phyloP scores from a whole-genome alignment of 2,113 vertebrate genomes.

The Aegotheles bennettii region DNA sequence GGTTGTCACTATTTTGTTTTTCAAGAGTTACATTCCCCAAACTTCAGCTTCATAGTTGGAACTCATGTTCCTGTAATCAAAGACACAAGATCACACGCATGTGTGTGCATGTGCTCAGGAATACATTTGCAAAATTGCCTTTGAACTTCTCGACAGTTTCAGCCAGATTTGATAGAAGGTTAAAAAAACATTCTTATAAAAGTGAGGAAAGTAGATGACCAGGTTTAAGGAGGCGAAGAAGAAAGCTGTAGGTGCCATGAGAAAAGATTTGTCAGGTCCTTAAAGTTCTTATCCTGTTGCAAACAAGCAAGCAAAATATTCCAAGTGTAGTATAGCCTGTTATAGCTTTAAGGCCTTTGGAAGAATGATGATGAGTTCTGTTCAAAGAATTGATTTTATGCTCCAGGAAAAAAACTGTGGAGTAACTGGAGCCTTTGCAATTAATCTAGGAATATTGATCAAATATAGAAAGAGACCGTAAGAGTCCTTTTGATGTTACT shows the following conservation, averaged over 20 bases:
- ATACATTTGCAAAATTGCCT: background rate
- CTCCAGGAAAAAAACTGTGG: background rate
- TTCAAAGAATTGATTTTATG: background rate
- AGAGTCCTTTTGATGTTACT: background rate
- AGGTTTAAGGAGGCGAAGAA: background rate
- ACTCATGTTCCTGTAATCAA: background rate
- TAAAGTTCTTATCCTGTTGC: background rate
- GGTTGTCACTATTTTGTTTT: background rate
- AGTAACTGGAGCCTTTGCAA: background rate
- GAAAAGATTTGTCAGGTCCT: background rate
- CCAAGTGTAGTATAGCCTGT: background rate
- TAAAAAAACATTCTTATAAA: background rate
- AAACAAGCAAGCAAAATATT: background rate
- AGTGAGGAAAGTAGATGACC: background rate
- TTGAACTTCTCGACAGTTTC: background rate
- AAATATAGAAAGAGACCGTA: background rate
- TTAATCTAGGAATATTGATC: background rate
- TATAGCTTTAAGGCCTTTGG: background rate
- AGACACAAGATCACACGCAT: background rate
- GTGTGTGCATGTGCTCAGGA: rapidly evolving
- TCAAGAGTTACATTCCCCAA: background rate
- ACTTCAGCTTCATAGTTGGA: background rate
- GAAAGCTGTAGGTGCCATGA: background rate
- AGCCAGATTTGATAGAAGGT: background rate
- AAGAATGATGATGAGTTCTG: background rate